Evolutionary conservation across 2,888 invertebrate genomes (phyloP), one percentile per base, ranked within the genome.

Genomic region (Xanthorhoe spadicearia): DNA sequence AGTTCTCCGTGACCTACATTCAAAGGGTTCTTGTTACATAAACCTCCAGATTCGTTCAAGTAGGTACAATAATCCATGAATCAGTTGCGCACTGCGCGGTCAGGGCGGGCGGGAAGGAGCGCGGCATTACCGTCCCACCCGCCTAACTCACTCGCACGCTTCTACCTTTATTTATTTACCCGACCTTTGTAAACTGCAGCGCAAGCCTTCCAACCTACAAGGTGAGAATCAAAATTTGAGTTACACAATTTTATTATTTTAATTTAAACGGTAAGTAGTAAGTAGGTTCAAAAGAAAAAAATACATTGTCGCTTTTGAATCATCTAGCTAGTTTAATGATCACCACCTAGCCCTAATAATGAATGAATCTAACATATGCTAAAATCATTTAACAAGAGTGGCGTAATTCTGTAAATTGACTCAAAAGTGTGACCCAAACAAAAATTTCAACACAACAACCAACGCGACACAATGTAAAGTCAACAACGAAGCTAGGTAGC

Each of bases 31-130:
- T 49, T 48, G 55, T 67, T 64, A 67, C 56, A 64, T 64, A 64
- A 62, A 52, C 48, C 32, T 57, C 52, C 35, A 46, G 52, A 54
- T 35, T 43, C 59, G 43, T 59, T 54, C 28, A 58, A 55, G 50
- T 52, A 49, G 15, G 38, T 38, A 52, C 38, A 13, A 56, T 66
- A 72, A 74, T 74, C 73, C 69, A 69, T 72, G 70, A 74, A 71
- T 72, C 70, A 59, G 74, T 67, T 68, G 65, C 72, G 75, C 70
- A 77, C 65, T 85, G 88, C 87, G 89, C 88, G 86, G 80, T 74
- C 66, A 71, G 77, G 71, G 64, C 70, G 71, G 70, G 65, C 66
- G 70, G 68, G 70, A 69, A 70, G 74, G 71, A 73, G 74, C 72
- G 77, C 83, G 82, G 75, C 85, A 85, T 76, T 82, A 74, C 74